phyloP scores from a whole-genome alignment of 2,888 invertebrate species.

The Itoplectis maculator region DNA sequence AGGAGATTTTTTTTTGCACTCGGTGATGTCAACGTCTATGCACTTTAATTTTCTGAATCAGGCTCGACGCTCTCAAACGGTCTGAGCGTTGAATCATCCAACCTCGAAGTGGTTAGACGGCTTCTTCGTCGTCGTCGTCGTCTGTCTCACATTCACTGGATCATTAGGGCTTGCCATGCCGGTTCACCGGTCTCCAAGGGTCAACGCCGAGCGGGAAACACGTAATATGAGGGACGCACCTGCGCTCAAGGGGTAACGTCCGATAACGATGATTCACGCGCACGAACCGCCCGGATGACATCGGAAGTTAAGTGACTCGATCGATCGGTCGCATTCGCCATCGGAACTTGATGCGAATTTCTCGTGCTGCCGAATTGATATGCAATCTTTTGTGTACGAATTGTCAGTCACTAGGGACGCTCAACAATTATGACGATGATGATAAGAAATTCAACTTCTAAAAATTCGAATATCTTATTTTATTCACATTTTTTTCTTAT shows the following conservation, averaged over 20 bases:
- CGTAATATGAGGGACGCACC: slow-evolving; percentile 12
- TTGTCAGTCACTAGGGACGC: not conserved
- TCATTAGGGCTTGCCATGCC: slow-evolving; percentile 36
- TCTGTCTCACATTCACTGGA: slow-evolving; percentile 26
- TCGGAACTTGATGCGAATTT: slow-evolving; percentile 23
- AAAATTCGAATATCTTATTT: too few relatives aligned
- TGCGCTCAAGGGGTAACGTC: slow-evolving; percentile 50
- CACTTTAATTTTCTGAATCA: slow-evolving; percentile 47
- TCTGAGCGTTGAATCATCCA: slow-evolving; percentile 45
- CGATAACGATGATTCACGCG: slow-evolving; percentile 56
- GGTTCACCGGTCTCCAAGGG: slow-evolving; percentile 36
- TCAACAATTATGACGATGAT: not conserved
- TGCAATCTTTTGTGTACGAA: not conserved
- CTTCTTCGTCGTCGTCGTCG: slow-evolving; percentile 29
- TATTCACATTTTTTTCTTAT: too few relatives aligned
- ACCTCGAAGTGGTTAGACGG: slow-evolving; percentile 37
- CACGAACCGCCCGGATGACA: slow-evolving; percentile 50
- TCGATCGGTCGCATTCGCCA: slow-evolving; percentile 53
- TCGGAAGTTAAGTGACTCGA: slow-evolving; percentile 35
- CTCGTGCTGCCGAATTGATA: not conserved
- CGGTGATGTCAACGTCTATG: not conserved
- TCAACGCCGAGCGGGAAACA: slow-evolving; percentile 41
- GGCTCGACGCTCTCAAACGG: slow-evolving; percentile 32
- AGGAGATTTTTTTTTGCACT: not conserved
- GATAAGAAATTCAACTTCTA: not conserved